Percentiles rank a stretch among this genome's conserved stretches.
These are phyloP conservation scores for Coenonympha arcania DNA, from an alignment of 2,888 invertebrate species.

Conservation along the genomic window DNA sequence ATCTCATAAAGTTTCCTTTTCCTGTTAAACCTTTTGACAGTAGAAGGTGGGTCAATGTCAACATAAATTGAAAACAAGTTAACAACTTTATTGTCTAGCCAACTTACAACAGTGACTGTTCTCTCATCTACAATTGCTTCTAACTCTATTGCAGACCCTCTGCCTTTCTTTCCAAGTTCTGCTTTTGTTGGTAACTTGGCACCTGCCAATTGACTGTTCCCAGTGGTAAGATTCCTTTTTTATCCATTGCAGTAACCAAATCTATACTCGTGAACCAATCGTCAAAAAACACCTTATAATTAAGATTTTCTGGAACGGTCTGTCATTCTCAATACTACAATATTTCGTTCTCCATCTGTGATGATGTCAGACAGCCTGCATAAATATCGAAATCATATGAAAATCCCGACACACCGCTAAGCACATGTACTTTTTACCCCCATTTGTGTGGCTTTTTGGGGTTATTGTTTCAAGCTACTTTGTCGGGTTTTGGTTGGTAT, in stretches of 20 bases:
- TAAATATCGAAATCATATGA: not conserved
- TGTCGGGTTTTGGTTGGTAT: not conserved
- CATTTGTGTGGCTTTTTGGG: not conserved
- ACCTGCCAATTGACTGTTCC: no score
- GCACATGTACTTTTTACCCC: not conserved
- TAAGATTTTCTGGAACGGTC: no score
- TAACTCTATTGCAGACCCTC: no score
- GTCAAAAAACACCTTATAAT: no score
- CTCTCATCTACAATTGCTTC: not conserved
- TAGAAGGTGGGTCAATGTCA: not conserved
- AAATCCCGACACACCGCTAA: not conserved
- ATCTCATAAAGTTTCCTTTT: not conserved
- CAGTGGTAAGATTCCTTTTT: no score
- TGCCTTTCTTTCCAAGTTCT: no score
- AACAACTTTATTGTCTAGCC: not conserved
- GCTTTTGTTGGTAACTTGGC: no score
- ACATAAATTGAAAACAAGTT: not conserved
- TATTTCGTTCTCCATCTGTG: not conserved
- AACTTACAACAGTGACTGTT: not conserved
- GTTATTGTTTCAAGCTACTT: not conserved
- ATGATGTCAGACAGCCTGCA: not conserved
- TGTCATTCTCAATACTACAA: no score
- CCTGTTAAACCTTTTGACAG: not conserved
- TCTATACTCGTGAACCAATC: no score
- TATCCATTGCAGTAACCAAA: no score